Evolutionary conservation across 2,888 invertebrate species (phyloP).

Genomic region (Leucophenga montana): DNA sequence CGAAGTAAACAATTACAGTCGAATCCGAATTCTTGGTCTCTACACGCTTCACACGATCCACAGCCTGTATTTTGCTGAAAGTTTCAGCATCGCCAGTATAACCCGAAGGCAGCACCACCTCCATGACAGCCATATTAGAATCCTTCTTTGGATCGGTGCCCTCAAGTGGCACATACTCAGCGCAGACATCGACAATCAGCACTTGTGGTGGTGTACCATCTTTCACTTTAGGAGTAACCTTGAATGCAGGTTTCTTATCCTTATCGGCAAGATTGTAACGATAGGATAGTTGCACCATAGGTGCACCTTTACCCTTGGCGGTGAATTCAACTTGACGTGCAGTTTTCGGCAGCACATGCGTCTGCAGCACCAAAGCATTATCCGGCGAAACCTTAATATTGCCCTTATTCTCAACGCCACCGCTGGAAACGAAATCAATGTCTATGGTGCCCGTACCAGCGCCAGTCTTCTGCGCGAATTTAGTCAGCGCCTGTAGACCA

Average conservation of each 20-base stretch:
- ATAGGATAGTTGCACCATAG: slow-evolving; percentile 84
- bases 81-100: slow-evolving; percentile 87
- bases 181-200: slow-evolving; percentile 86
- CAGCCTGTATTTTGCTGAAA: slow-evolving; percentile 76
- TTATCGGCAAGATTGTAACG: slow-evolving; percentile 89
- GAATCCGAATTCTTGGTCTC: slow-evolving; percentile 80
- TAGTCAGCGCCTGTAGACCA: slow-evolving; percentile 81
- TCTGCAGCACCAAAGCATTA: slow-evolving; percentile 88
- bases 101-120: slow-evolving; percentile 92
- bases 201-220: slow-evolving; percentile 85
- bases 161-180: slow-evolving; percentile 75
- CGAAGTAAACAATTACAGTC: slow-evolving; percentile 82
- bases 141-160: slow-evolving; percentile 73
- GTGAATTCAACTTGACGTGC: slow-evolving; percentile 81
- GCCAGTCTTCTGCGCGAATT: slow-evolving; percentile 78
- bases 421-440: slow-evolving; percentile 56
- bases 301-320: slow-evolving; percentile 87
- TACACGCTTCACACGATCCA: slow-evolving; percentile 76
- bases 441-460: slow-evolving; percentile 60
- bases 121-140: slow-evolving; percentile 92
- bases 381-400: slow-evolving; percentile 77
- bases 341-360: slow-evolving; percentile 75
- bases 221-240: slow-evolving; percentile 88
- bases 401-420: slow-evolving; percentile 49
- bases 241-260: slow-evolving; percentile 89